Conservation (phyloP, 2,888 invertebrate species). For the Amphipyra tragopoginis region DNA sequence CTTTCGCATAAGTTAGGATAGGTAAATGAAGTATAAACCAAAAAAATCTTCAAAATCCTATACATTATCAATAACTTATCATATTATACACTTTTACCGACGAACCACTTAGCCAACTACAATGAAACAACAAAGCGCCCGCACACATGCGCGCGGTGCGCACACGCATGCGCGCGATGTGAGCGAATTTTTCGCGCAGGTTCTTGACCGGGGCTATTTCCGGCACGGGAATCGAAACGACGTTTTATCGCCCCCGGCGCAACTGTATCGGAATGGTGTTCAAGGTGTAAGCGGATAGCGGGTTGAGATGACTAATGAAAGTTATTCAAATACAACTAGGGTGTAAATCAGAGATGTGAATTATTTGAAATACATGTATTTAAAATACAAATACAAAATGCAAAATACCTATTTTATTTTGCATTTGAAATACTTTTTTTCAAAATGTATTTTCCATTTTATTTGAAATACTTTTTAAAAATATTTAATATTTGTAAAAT, state of each 20-base stretch:
- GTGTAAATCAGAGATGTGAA: no score
- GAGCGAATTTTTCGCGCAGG: conserved; percentile 74
- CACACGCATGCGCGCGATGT: conserved; percentile 44
- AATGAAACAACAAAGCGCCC: conserved; percentile 28
- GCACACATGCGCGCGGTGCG: conserved; percentile 14
- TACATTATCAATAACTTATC: conserved; percentile 2
- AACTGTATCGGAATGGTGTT: conserved; percentile 38
- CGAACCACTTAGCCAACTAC: conserved; percentile 2
- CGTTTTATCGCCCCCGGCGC: conserved; percentile 72
- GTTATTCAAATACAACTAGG: no score
- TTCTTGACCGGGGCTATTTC: conserved; percentile 83
- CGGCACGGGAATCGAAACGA: conserved; percentile 77
- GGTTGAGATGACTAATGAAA: neutral
- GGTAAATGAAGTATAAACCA: no score
- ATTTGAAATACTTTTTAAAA: no score
- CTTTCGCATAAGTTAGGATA: no score
- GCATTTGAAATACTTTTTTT: no score
- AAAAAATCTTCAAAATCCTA: neutral
- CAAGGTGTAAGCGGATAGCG: conserved; percentile 24
- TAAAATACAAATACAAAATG: no score
- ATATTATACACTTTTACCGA: neutral
- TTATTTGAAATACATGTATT: no score
- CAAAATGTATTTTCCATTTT: no score
- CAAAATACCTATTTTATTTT: no score
- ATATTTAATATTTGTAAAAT: no score